Evolutionary conservation across 2,888 invertebrate species (phyloP), one percentile per base, ranked within the genome.

Genomic region (Lasioglossum leucozonium): DNA sequence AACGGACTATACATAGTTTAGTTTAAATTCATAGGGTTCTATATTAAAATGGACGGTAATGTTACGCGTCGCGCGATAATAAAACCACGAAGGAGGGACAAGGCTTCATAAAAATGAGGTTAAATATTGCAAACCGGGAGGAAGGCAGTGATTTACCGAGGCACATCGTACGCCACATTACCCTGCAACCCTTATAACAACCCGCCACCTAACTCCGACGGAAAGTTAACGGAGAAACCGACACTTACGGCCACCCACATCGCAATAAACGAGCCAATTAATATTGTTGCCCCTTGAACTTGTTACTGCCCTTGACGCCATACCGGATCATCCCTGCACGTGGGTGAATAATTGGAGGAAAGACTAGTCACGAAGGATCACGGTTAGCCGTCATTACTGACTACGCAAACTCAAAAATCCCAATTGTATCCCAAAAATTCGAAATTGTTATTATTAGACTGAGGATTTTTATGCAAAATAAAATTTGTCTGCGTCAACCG

Each of bases 261-360:
- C 83, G 89, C 88, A 82, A 87, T 89, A 90, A 90, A 91, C 89
- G 91, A 89, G 89, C 90, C 91, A 91, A 91, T 91, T 91, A 91
- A 91, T 91, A 91, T 90, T 86, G 88, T 85, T 85, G 83, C 88
- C 90, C 87, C 86, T 79, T 73, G 74, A 82, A 67, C 83, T 84
- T 79, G 84, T 81, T 72, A 72, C 86, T 90, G 84, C 79, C 86
- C 81, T 88, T 89, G 86, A 87, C 87, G 82, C 79, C 65, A 85
- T 76, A 77, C 79, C 75, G 85, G 84, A 90, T 85, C 88, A 87
- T 90, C 87, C 86, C 79, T 65, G 74, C 74, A 72, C 75, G 62
- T 79, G 72, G 79, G 78, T 88, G 88, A 90, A 90, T 90, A 90
- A 90, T 89, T 88, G 82, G 73, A 34, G 75, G 55, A 81, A 58